phyloP scores from a whole-genome alignment of 2,797 vertebrate species.

The Loriculus beryllinus region DNA sequence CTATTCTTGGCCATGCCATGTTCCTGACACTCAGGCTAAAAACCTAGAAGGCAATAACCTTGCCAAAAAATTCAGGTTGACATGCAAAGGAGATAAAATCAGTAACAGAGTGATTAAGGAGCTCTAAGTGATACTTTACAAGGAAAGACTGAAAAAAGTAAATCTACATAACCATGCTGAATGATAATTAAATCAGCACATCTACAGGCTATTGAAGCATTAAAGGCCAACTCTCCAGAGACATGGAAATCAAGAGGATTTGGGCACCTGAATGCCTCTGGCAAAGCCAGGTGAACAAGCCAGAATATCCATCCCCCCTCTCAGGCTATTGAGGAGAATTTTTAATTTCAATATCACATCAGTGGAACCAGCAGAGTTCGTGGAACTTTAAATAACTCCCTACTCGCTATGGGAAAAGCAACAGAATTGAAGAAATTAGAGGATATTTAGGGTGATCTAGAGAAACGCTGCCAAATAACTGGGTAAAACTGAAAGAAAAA shows the following conservation, averaged over 20 bases:
- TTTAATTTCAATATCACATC: neutral
- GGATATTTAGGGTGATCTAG: neutral
- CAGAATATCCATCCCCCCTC: neutral
- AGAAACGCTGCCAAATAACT: neutral
- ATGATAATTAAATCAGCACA: neutral
- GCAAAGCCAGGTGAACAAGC: neutral
- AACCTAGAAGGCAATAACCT: constrained; percentile 19
- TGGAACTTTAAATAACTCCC: neutral
- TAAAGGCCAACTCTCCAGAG: neutral
- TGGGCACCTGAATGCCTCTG: neutral
- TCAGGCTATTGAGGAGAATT: neutral
- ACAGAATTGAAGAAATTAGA: neutral
- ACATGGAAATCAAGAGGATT: neutral
- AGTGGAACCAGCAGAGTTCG: neutral
- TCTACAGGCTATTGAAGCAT: neutral
- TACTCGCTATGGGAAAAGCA: neutral
- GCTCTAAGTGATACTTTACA: neutral
- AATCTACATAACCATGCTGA: neutral
- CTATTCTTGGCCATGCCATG: constrained; percentile 8
- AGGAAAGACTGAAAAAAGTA: neutral
- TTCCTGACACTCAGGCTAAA: constrained; percentile 13
- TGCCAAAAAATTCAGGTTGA: constrained; percentile 12
- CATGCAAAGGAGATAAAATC: constrained; percentile 24
- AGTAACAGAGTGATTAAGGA: constrained; percentile 9
- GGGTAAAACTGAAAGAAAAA: neutral